Conservation (phyloP, 1,140 invertebrate species). For the Melitaea cinxia region DNA sequence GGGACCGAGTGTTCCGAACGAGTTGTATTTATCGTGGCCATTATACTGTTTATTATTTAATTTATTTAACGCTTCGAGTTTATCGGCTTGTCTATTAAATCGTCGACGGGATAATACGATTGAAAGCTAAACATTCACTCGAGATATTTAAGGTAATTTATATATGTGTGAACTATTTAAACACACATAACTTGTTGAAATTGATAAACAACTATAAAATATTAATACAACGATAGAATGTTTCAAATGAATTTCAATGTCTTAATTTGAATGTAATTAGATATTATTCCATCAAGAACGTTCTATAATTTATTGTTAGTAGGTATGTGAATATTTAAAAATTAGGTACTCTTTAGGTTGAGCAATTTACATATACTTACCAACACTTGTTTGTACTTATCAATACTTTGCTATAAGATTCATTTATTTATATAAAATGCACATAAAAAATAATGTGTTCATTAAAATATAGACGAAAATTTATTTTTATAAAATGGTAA, state of each 20-base stretch:
- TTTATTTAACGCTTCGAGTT: slow-evolving; percentile 77
- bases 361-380: too few species aligned
- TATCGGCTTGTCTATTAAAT: slow-evolving; percentile 79
- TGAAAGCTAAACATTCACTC: slow-evolving; percentile 71
- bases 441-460: too few species aligned
- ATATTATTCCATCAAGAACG: too few species aligned
- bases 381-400: too few species aligned
- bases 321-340: too few species aligned
- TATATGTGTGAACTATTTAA: slow-evolving; percentile 18
- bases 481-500: too few species aligned
- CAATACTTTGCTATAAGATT: too few species aligned
- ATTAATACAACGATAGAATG: not conserved
- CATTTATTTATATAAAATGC: too few species aligned
- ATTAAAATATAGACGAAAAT: too few species aligned
- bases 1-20: slow-evolving; percentile 64
- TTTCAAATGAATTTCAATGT: not conserved
- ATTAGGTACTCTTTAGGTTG: too few species aligned
- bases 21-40: slow-evolving; percentile 78
- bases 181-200: not conserved
- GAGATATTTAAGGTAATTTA: slow-evolving; percentile 49
- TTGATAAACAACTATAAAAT: slow-evolving; percentile 4
- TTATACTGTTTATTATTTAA: slow-evolving; percentile 82
- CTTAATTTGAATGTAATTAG: slow-evolving; percentile 6
- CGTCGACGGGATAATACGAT: slow-evolving; percentile 71
- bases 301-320: not conserved